Conservation (phyloP, 2,888 invertebrate species). For the Dione juno region DNA sequence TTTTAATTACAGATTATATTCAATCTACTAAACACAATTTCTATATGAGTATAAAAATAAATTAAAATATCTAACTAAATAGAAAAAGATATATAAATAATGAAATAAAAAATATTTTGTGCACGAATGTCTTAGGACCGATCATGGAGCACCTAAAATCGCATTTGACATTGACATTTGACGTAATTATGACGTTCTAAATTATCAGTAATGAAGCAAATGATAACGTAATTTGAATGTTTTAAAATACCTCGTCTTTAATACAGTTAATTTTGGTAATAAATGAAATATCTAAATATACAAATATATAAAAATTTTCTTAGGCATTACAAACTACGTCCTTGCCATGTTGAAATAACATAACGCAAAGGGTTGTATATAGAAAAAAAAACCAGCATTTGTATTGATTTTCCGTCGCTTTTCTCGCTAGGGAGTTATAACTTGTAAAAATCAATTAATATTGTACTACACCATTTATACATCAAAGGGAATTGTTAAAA, state of each 20-base stretch:
- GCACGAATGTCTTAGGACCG: not conserved
- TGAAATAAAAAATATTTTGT: not conserved
- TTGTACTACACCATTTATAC: slow-evolving; percentile 43
- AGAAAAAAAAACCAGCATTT: slow-evolving; percentile 64
- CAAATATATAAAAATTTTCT: not conserved
- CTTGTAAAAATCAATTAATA: slow-evolving; percentile 49
- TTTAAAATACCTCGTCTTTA: not conserved
- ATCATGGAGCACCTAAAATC: not conserved
- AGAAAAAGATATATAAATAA: not conserved
- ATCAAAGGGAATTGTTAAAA: slow-evolving; percentile 29
- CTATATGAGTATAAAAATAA: not conserved
- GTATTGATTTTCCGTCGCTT: slow-evolving; percentile 76
- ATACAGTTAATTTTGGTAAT: not conserved
- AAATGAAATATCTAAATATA: not conserved
- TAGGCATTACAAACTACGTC: slow-evolving; percentile 1
- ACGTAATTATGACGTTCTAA: not conserved
- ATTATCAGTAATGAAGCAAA: not conserved
- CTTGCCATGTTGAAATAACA: slow-evolving; percentile 40
- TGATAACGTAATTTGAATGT: slow-evolving; percentile 7
- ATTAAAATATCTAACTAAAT: not conserved
- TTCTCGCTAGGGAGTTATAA: slow-evolving; percentile 48
- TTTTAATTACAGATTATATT: not conserved
- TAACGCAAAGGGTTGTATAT: slow-evolving; percentile 56
- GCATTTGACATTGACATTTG: slow-evolving; percentile 9
- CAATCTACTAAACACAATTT: not conserved